Evolutionary conservation across 2,113 vertebrate genomes (phyloP), one percentile per base, ranked within the genome.

Genomic region (Toxotes jaculatrix): DNA sequence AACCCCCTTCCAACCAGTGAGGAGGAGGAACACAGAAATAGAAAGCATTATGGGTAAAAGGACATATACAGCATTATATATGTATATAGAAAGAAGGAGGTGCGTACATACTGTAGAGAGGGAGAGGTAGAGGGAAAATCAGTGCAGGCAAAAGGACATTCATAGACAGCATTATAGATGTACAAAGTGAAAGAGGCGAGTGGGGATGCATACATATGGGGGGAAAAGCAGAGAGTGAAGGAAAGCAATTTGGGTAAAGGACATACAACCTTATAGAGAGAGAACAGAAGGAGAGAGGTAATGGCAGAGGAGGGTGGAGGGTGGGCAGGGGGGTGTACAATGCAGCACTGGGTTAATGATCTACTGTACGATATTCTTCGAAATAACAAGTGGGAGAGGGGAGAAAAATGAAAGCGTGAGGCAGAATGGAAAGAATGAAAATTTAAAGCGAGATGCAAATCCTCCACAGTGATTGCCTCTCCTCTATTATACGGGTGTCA

Each of bases 1-100:
- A 93, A 93, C 92, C 90, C 92, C 92, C 92, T 90, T 93, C 92
- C 87, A 91, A 93, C 93, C 92, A 93, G 91, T 65, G 80, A 91
- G 86, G 90, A 93, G 92, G 87, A 93, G 89, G 83, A 90, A 89
- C 92, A 94, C 89, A 79, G 84, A 93, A 95, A 94, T 93, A 94
- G 93, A 94, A 93, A 90, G 88, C 91, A 90, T 93, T 89, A 87
- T 90, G 91, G 89, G 74, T 90, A 88, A 93, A 90, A 87, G 69
- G 77, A 91, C 89, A 91, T 89, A 90, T 81, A 91, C 23, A 64
- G 78, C 78, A 80, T 91, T 88, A 92, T 85, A 70, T 65, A 93
- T 89, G 87, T 77, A 81, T 89, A 90, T 84, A 83, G 83, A 86
- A 83, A 79, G 86, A 51, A 80, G 69, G 63, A 69, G 66, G 45